Evolutionary conservation across 2,797 vertebrate species (phyloP).

Genomic region (Neostethus bicornis): DNA sequence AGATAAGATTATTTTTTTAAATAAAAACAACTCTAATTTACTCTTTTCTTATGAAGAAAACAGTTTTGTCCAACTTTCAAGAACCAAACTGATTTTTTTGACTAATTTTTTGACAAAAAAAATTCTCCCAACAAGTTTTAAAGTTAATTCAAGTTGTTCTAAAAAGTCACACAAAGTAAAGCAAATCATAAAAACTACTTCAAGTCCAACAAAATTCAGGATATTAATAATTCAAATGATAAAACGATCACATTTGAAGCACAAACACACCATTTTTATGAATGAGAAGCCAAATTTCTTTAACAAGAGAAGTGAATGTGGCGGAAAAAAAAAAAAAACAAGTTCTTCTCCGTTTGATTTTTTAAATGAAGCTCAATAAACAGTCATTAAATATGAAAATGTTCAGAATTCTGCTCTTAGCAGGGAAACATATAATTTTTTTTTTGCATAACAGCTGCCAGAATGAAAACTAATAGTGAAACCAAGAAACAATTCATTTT

Average conservation of each 20-base stretch:
- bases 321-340: neutral
- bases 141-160: neutral
- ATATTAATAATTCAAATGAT: slow-evolving; percentile 5
- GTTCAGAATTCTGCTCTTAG: slow-evolving; percentile 46
- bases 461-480: slow-evolving; percentile 77
- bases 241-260: slow-evolving; percentile 8
- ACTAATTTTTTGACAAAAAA: neutral
- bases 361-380: slow-evolving; percentile 35
- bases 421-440: too few species aligned
- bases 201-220: slow-evolving; percentile 11
- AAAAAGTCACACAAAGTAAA: slow-evolving; percentile 5
- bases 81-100: neutral
- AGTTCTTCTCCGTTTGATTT: slow-evolving; percentile 21
- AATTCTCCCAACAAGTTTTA: neutral
- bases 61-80: neutral
- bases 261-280: neutral
- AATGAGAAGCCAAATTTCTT: neutral
- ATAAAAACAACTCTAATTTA: too few species aligned
- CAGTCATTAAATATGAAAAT: slow-evolving; percentile 21
- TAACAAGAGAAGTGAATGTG: neutral
- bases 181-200: neutral
- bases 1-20: neutral
- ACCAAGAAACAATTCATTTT: slow-evolving; percentile 63
- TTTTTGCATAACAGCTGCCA: slow-evolving; percentile 78
- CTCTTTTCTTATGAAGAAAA: too few species aligned